Conservation (phyloP, 1,140 invertebrate genomes). For the Drosophila lacteicornis region DNA sequence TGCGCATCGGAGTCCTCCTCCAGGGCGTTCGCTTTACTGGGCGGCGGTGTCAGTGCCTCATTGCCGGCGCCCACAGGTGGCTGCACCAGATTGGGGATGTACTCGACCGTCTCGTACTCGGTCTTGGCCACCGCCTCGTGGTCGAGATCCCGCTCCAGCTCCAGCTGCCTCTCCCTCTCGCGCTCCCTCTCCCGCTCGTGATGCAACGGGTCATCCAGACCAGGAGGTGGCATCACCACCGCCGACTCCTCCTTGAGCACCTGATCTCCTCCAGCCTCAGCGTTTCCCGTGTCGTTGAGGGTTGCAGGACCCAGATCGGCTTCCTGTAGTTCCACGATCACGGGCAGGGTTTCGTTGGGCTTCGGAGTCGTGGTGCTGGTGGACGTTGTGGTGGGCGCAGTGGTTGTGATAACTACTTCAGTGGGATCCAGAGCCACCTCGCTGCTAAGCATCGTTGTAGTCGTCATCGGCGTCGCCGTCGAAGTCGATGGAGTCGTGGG, state of each 20-base stretch:
- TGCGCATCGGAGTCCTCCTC: slow-evolving; percentile 77
- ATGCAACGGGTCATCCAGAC: slow-evolving; percentile 8
- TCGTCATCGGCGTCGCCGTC: slow-evolving; percentile 4
- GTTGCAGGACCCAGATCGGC: slow-evolving; percentile 22
- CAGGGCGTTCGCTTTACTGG: slow-evolving; percentile 67
- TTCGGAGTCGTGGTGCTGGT: slow-evolving; percentile 67
- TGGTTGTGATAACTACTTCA: slow-evolving; percentile 60
- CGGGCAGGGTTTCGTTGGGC: slow-evolving; percentile 65
- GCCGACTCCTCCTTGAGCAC: slow-evolving; percentile 2
- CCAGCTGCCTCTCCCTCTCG: slow-evolving; percentile 35
- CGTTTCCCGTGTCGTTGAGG: slow-evolving; percentile 27
- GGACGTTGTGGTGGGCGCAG: slow-evolving; percentile 64
- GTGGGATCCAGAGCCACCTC: slow-evolving; percentile 33
- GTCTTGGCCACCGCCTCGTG: slow-evolving; percentile 73
- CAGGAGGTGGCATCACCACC: slow-evolving; percentile 8
- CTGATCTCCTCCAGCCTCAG: slow-evolving; percentile 11
- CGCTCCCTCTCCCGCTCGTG: slow-evolving; percentile 24
- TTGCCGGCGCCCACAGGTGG: slow-evolving; percentile 23
- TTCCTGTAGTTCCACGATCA: slow-evolving; percentile 72
- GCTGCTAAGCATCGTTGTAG: slow-evolving; percentile 30
- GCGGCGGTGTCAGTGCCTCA: slow-evolving; percentile 40
- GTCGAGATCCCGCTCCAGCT: slow-evolving; percentile 42
- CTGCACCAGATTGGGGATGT: slow-evolving; percentile 71
- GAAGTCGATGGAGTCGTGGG: slow-evolving; percentile 14
- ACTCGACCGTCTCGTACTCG: slow-evolving; percentile 80